Conservation (phyloP, 1,140 invertebrate genomes). For the Harlomillsia oculata region DNA sequence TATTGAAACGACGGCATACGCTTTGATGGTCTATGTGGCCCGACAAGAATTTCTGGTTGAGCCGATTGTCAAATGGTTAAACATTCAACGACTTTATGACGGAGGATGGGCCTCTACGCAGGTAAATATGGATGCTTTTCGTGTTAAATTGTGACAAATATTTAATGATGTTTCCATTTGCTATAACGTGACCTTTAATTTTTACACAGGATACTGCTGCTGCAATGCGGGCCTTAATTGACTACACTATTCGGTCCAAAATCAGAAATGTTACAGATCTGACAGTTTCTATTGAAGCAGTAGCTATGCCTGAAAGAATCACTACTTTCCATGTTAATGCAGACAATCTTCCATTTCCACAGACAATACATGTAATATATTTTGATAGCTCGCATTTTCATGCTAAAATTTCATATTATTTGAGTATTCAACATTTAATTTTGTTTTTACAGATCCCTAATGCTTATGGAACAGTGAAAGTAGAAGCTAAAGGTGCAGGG, state of each 20-base stretch:
- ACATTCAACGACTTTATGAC: conserved; percentile 78
- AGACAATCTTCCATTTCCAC: conserved; percentile 62
- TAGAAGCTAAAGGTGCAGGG: conserved; percentile 79
- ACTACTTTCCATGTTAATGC: conserved; percentile 59
- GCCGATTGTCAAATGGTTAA: conserved; percentile 85
- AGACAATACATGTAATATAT: conserved; percentile 56
- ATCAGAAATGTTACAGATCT: conserved; percentile 79
- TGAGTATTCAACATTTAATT: conserved; percentile 6
- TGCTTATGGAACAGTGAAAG: conserved; percentile 84
- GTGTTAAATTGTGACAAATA: too few relatives aligned
- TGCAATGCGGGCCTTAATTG: conserved; percentile 77
- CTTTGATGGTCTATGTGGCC: conserved; percentile 75
- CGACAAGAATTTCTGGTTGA: conserved; percentile 68
- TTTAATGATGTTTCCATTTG: not conserved
- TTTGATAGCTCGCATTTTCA: not conserved
- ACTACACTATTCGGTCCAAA: conserved; percentile 74
- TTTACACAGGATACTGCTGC: conserved; percentile 65
- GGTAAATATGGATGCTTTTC: conserved; percentile 39
- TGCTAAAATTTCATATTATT: not conserved
- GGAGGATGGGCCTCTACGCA: conserved; percentile 92
- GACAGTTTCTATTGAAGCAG: conserved; percentile 70
- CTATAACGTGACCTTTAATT: conserved; percentile 18
- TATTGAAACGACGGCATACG: conserved; percentile 86
- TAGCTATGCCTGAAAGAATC: conserved; percentile 58
- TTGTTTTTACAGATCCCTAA: conserved; percentile 59